Base-by-base conservation (phyloP, 2,113 vertebrate genomes). In the Conger conger region DNA sequence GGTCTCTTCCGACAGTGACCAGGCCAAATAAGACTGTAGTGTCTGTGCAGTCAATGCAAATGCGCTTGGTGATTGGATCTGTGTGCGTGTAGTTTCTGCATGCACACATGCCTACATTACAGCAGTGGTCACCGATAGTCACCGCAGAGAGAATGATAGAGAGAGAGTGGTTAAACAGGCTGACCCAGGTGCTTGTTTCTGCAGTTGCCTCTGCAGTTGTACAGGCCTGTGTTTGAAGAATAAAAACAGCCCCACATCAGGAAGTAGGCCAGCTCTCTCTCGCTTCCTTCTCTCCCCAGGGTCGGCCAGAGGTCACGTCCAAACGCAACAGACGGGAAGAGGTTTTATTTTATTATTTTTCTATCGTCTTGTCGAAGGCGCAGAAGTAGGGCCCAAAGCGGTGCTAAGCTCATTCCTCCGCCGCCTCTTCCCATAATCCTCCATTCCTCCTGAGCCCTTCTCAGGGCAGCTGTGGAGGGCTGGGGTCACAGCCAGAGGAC, bases 321-420 rank as follows among this genome's bases (percentile, higher is more conserved):
- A 7, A n/a, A 68, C 60, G 5, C 17, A 68, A 68, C 60, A 73
- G 27, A 33, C 9, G 68, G 68, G 13, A 8, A 33, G 68, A 33
- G 68, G 27, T 73, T 73, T 50, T 50, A 50, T 63, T 63, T 63
- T 76, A 8, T 83, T 36, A 2, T 4, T 40, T 80, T 79, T 57
- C 83, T 63, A 77, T 37, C 23, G 20, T 37, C 33, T 60, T 79
- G 30, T 86, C 42, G 79, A 16, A 35, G 83, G 78, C 88, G 54
- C 81, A 84, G 77, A 27, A 1, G 27, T 13, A n/a, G n/a, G n/a
- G n/a, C n/a, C 68, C 68, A 73, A 33, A 73, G 68, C n/a, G 33
- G n/a, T 11, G 9, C 68, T 73, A 33, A 73, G n/a, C 68, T 33
- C 27, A 73, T 73, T 73, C 27, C n/a, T n/a, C 27, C 2, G n/a